Evolutionary conservation across 2,797 vertebrate species (phyloP), one percentile per base, ranked within the genome.

Genomic region (Xiphorhynchus erythropygius): DNA sequence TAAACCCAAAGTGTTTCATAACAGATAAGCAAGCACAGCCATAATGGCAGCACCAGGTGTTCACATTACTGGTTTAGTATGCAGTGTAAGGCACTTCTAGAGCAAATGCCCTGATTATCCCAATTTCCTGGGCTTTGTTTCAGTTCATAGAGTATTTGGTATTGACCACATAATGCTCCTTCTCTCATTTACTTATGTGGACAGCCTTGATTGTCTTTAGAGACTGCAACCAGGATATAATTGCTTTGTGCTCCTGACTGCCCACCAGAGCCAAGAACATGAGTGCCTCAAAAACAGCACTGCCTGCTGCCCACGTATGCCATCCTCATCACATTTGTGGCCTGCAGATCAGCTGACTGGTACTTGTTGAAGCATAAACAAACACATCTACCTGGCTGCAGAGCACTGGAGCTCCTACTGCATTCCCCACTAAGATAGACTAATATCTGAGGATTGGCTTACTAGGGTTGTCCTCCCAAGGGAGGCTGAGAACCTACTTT

Each of bases 351-450:
- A 55, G 10, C 21, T 64, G 44, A 18, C 30, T 73, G 37, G 10
- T 39, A n/a, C 53, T 71, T 63, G 24, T 39, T 68, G 55, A 33
- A 69, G 44, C 35, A 35, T 25, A n/a, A 81, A 33, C 7, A 41
- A 46, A 22, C 5, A 28, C 7, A 32, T 80, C n/a, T 68, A 37
- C 23, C 50, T 56, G 60, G 33, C 37, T 92, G 46, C 22, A 42
- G 13, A 12, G 44, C 49, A 11, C 11, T 37, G 41, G 13, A 32
- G 11, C 0, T 83, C 32, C 23, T n/a, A 4, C 64, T 68, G 35
- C 1, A 0, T 19, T 3, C 11, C 10, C 5, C 11, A 3, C 28
- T 16, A 9, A 46, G 25, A 52, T 16, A 41, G 35, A 63, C 18
- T 57, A 60, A 10, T 44, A 53, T 21, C 8, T 7, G 8, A 37